Percentiles rank a stretch among this genome's conserved stretches.
Evolutionary conservation across 2,113 vertebrate species (phyloP).

Genomic region (Pseudorhombus dupliciocellatus): DNA sequence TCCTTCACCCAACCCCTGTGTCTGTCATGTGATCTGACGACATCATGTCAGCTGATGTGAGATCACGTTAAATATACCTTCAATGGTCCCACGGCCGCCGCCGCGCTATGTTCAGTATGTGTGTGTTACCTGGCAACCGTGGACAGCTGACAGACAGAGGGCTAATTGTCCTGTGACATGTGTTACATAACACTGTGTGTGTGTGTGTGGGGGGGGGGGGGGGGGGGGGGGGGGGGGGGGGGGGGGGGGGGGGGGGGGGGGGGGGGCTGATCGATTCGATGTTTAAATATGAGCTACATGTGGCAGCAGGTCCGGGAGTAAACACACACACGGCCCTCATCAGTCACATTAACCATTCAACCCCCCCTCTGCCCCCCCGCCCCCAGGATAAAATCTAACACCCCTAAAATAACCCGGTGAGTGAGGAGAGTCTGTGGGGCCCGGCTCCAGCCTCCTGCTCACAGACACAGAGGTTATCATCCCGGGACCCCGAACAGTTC

Average conservation of each 20-base stretch:
- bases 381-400: constrained; percentile 69
- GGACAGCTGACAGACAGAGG: too few relatives aligned
- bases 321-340: constrained; percentile 47
- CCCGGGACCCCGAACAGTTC: constrained; percentile 58
- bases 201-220: neutral
- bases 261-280: too few relatives aligned
- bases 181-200: constrained; percentile 3
- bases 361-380: constrained; percentile 27
- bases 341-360: constrained; percentile 76
- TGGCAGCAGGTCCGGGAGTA: constrained; percentile 6
- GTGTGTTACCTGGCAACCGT: constrained; percentile 69
- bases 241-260: too few relatives aligned
- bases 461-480: constrained; percentile 79
- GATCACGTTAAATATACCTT: constrained; percentile 49
- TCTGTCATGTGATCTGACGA: too few relatives aligned
- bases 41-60: constrained; percentile 51
- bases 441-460: constrained; percentile 63
- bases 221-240: too few relatives aligned
- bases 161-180: too few relatives aligned
- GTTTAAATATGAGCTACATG: neutral
- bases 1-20: too few relatives aligned
- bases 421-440: constrained; percentile 70
- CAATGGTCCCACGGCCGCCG: constrained; percentile 38
- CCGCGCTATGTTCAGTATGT: constrained; percentile 50
- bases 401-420: constrained; percentile 72